These are phyloP conservation scores for Nylanderia fulva DNA, from an alignment of 1,140 invertebrate genomes.

Conservation along the genomic window DNA sequence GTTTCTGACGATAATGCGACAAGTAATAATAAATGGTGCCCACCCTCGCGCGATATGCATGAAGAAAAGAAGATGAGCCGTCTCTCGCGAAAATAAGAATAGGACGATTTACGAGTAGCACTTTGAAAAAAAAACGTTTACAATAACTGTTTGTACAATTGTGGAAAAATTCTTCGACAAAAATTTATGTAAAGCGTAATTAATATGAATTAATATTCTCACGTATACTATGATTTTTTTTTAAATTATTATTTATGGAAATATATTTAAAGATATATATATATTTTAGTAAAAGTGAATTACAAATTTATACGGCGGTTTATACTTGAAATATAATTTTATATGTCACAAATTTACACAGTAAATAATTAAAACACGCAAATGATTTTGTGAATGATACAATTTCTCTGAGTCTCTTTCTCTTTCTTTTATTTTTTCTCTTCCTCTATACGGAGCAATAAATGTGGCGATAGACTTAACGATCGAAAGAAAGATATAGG, in stretches of 20 bases:
- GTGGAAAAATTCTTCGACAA: background rate
- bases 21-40: conserved; percentile 44
- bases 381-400: conserved; percentile 7
- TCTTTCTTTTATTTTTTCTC: too few relatives aligned
- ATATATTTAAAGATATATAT: too few relatives aligned
- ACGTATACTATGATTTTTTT: background rate
- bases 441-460: background rate
- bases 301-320: too few relatives aligned
- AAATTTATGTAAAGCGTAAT: background rate
- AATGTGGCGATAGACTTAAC: background rate
- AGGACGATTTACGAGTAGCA: conserved; percentile 21
- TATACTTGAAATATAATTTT: background rate
- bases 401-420: background rate
- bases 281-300: background rate
- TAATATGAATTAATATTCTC: background rate
- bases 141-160: background rate
- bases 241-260: background rate
- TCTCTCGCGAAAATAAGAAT: background rate
- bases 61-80: conserved; percentile 2
- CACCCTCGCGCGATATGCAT: background rate
- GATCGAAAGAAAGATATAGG: background rate
- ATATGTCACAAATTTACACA: background rate
- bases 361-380: background rate
- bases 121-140: background rate
- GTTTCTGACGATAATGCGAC: conserved; percentile 26